A percentile compares a stretch with the other conserved stretches of the same genome.
phyloP scores from a whole-genome alignment of 2,797 vertebrate genomes.

The Kryptolebias ocellatus region DNA sequence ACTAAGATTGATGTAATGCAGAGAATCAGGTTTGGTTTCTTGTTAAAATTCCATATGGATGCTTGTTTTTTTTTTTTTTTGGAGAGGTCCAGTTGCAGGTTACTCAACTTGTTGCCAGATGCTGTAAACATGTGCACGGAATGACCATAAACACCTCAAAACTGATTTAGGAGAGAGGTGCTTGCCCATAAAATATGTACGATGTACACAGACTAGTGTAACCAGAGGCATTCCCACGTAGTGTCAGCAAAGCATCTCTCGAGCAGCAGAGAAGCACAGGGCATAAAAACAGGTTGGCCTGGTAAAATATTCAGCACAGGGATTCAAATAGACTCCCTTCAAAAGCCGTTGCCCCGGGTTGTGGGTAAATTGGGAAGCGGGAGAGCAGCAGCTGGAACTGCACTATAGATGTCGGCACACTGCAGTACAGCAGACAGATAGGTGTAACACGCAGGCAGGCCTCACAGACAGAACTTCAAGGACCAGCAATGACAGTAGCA shows the following conservation, averaged over 20 bases:
- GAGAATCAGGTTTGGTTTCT: background rate
- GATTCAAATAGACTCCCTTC: conserved; percentile 66
- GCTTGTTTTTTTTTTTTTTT: conserved; percentile 10
- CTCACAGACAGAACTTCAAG: conserved; percentile 24
- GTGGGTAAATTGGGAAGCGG: conserved; percentile 50
- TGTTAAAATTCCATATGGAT: background rate
- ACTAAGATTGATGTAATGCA: conserved; percentile 19
- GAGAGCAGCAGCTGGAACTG: conserved; percentile 26
- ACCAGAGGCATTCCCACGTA: conserved; percentile 46
- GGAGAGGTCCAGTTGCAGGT: background rate
- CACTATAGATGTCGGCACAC: conserved; percentile 32
- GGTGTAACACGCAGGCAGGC: conserved; percentile 8
- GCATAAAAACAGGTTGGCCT: conserved; percentile 59
- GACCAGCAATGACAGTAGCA: conserved; percentile 20
- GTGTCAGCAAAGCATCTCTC: conserved; percentile 47
- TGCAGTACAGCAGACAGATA: conserved; percentile 17
- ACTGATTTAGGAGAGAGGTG: conserved; percentile 34
- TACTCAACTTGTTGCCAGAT: conserved; percentile 14
- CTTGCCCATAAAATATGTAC: conserved; percentile 24
- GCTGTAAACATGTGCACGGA: conserved; percentile 24
- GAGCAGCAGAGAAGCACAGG: conserved; percentile 38
- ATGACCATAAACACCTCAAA: conserved; percentile 1
- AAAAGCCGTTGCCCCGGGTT: conserved; percentile 55
- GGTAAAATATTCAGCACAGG: conserved; percentile 66
- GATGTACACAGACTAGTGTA: conserved; percentile 29